These are phyloP conservation scores for Drosophila siamana DNA, from an alignment of 2,888 invertebrate genomes.

Conservation along the genomic window DNA sequence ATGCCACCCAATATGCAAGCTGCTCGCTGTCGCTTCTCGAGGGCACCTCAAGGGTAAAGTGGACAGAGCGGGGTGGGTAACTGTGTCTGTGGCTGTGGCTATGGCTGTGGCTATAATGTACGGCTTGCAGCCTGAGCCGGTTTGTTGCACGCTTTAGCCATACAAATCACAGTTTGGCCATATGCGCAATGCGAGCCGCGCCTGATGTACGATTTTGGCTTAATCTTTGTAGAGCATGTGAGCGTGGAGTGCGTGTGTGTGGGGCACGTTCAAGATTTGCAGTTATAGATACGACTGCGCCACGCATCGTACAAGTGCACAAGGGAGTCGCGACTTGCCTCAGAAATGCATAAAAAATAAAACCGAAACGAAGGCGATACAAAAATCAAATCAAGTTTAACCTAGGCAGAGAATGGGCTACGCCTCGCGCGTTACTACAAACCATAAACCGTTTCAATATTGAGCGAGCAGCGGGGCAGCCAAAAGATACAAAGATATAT, in stretches of 20 bases:
- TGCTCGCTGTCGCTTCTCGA: neutral
- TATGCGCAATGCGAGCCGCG: conserved; percentile 66
- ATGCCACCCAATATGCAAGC: conserved; percentile 81
- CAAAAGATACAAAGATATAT: conserved; percentile 59
- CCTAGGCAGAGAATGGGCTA: conserved; percentile 49
- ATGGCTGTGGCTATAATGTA: conserved; percentile 36
- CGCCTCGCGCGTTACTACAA: conserved; percentile 64
- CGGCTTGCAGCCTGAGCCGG: conserved; percentile 50
- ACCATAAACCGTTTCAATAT: conserved; percentile 78
- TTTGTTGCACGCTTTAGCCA: conserved; percentile 66
- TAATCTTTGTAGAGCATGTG: conserved; percentile 77
- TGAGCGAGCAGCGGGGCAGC: conserved; percentile 66
- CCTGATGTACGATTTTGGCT: conserved; percentile 77
- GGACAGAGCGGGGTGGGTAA: neutral
- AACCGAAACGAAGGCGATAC: conserved; percentile 33
- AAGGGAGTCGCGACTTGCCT: conserved; percentile 46
- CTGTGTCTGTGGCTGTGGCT: too few relatives aligned
- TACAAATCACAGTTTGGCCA: conserved; percentile 79
- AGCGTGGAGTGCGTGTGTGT: conserved; percentile 44
- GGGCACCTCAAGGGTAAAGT: neutral
- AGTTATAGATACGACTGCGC: conserved; percentile 74
- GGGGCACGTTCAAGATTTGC: conserved; percentile 78
- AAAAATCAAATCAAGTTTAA: conserved; percentile 77
- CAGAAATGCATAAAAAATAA: conserved; percentile 29
- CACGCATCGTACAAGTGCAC: conserved; percentile 76